These are phyloP conservation scores for Vulpes lagopus DNA, from an alignment of 2,113 vertebrate genomes.

Conservation along the genomic window DNA sequence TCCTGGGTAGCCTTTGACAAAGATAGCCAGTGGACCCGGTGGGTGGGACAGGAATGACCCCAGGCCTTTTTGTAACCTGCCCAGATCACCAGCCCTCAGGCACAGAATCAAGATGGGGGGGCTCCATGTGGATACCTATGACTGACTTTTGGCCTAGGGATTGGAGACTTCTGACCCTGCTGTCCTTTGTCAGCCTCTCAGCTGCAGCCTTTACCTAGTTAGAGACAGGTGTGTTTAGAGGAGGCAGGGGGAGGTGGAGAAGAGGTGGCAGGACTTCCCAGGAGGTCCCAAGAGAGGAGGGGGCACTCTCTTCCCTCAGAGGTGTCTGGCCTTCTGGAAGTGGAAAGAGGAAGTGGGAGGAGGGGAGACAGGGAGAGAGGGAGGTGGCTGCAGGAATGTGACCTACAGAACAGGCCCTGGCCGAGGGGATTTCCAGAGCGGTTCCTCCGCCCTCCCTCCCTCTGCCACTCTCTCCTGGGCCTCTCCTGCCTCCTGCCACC, in stretches of 20 bases:
- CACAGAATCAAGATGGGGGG: not conserved
- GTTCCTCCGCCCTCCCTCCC: constrained; percentile 66
- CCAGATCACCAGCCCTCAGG: not conserved
- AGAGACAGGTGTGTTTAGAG: not conserved
- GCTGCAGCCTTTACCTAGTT: not conserved
- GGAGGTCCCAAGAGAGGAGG: not conserved
- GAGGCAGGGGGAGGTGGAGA: too few relatives aligned
- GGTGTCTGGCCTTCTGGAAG: constrained; percentile 64
- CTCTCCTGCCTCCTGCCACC: not conserved
- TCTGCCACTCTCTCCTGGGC: constrained; percentile 63
- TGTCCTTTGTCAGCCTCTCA: not conserved
- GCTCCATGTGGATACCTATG: not conserved
- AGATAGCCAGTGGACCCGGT: not conserved
- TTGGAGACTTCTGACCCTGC: not conserved
- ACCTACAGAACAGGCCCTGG: constrained; percentile 79
- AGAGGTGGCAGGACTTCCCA: not conserved
- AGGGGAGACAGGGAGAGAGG: constrained; percentile 75
- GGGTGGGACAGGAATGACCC: not conserved
- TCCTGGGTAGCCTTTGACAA: not conserved
- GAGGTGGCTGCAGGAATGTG: constrained; percentile 84
- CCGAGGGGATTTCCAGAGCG: constrained; percentile 76
- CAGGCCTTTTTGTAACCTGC: not conserved
- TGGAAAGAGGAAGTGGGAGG: constrained; percentile 82
- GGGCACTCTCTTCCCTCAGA: constrained; percentile 1
- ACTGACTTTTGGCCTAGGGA: constrained; percentile 53